These are phyloP conservation scores for Tinamus guttatus DNA, from an alignment of 2,113 vertebrate genomes.

Conservation along the genomic window DNA sequence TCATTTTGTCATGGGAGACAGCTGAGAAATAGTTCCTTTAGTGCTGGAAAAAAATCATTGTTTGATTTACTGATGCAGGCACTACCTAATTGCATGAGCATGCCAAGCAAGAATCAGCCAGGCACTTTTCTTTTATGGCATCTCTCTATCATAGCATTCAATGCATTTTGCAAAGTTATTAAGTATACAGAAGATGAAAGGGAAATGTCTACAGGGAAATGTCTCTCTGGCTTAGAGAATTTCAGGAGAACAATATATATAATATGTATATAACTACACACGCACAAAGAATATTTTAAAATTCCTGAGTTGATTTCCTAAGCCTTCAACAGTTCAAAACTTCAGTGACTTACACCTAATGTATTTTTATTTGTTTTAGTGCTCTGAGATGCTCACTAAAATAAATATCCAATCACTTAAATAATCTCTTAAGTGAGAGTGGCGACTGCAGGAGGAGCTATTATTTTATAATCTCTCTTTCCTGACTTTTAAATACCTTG, in stretches of 20 bases:
- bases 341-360: slow-evolving; percentile 43
- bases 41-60: not conserved
- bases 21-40: slow-evolving; percentile 3
- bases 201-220: not conserved
- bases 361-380: slow-evolving; percentile 51
- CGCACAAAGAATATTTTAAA: slow-evolving; percentile 42
- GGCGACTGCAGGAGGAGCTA: not conserved
- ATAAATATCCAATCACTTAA: slow-evolving; percentile 62
- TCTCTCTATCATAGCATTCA: slow-evolving; percentile 47
- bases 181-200: slow-evolving; percentile 57
- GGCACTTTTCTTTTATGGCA: slow-evolving; percentile 59
- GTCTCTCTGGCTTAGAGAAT: slow-evolving; percentile 36
- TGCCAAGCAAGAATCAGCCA: slow-evolving; percentile 11
- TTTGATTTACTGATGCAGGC: slow-evolving; percentile 41
- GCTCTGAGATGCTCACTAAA: not conserved
- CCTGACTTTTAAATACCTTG: slow-evolving; percentile 33
- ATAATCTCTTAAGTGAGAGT: slow-evolving; percentile 32
- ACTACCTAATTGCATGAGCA: not conserved
- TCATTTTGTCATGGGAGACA: not conserved
- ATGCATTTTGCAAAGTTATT: slow-evolving; percentile 38
- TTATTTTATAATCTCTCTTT: slow-evolving; percentile 66
- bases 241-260: not conserved
- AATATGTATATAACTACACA: not conserved
- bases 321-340: not conserved
- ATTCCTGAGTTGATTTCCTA: slow-evolving; percentile 30